A percentile compares a stretch with the other conserved stretches of the same genome.
Evolutionary conservation across 1,140 invertebrate genomes (phyloP).

Genomic region (Drosophila nannoptera): DNA sequence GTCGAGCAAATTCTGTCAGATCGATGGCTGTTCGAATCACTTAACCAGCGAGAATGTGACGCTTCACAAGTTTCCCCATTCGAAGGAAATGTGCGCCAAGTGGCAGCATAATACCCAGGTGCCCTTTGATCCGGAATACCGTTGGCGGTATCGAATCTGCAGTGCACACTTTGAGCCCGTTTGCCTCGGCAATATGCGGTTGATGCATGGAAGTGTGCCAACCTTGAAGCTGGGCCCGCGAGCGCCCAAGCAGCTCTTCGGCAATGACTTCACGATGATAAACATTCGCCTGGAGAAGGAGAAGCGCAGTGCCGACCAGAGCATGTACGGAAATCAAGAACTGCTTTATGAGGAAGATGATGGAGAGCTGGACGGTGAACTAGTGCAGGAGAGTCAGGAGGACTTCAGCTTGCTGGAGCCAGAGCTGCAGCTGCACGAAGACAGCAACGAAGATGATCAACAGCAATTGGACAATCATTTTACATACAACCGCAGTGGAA

Average conservation of each 20-base stretch:
- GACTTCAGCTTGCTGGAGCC: conserved; percentile 26
- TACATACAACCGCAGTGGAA: conserved; percentile 20
- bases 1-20: conserved; percentile 65
- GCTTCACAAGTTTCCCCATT: conserved; percentile 64
- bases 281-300: conserved; percentile 45
- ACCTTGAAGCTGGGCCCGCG: conserved; percentile 59
- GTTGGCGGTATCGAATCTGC: conserved; percentile 69
- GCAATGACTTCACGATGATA: conserved; percentile 53
- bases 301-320: not conserved
- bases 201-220: conserved; percentile 69
- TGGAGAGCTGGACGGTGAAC: not conserved
- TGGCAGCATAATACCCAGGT: conserved; percentile 73
- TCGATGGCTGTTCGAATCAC: conserved; percentile 59
- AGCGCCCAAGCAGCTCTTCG: conserved; percentile 52
- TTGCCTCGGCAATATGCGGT: conserved; percentile 56
- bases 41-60: conserved; percentile 60
- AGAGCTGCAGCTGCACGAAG: conserved; percentile 48
- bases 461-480: not conserved
- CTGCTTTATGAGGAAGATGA: not conserved
- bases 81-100: conserved; percentile 53
- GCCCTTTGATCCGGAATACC: conserved; percentile 54
- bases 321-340: conserved; percentile 10
- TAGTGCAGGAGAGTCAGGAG: conserved; percentile 6
- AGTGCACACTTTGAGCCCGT: conserved; percentile 68
- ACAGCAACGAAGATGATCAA: conserved; percentile 2